Base-by-base conservation (phyloP, 2,888 invertebrate species). In the Agonum fuliginosum region DNA sequence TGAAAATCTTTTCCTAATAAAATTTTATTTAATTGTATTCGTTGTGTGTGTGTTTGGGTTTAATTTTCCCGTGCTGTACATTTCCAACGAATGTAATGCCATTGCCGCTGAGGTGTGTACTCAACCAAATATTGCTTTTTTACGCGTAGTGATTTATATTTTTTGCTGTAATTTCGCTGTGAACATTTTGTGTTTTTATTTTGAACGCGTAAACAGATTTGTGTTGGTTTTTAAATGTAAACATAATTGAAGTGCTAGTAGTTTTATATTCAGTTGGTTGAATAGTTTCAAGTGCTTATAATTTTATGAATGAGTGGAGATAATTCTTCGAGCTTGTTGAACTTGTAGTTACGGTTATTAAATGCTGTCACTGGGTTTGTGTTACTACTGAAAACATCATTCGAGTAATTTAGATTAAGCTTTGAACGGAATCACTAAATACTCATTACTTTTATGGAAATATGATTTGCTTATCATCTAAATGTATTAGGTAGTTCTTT, bases 121-220 rank as follows among this genome's bases (percentile, higher is more conserved):
- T 14, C 34, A 30, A 14, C 17, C 27, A 62, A 62, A 62, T 62
- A 62, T 27, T 17, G 58, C 19, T 14, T 30, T 30, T 27, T 62
- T 54, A 24, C 24, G 8, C 5, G 54, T 0, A 17, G 58, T 27
- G 58, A 62, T 30, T 62, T 30, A 14, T 62, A 30, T 19, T 62
- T 62, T 54, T 62, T 34, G 17, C 58, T 30, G 1, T 30, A 17
- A 62, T 62, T 17, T 10, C 30, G 58, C 17, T 30, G 8, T 30
- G 3, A 3, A 62, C 27, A 14, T 54, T 54, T 54, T 54, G 22
- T 2, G 30, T 27, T 30, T 12, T 62, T 62, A 27, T 14, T 62
- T 62, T 62, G 4, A 17, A 58, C 12, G 8, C 14, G 14, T 17
- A 62, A 62, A 62, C 58, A 30, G 58, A 14, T 62, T 62, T 30